Evolutionary conservation across 2,797 vertebrate genomes (phyloP), one percentile per base, ranked within the genome.

Genomic region (Triplophysa bombifrons): DNA sequence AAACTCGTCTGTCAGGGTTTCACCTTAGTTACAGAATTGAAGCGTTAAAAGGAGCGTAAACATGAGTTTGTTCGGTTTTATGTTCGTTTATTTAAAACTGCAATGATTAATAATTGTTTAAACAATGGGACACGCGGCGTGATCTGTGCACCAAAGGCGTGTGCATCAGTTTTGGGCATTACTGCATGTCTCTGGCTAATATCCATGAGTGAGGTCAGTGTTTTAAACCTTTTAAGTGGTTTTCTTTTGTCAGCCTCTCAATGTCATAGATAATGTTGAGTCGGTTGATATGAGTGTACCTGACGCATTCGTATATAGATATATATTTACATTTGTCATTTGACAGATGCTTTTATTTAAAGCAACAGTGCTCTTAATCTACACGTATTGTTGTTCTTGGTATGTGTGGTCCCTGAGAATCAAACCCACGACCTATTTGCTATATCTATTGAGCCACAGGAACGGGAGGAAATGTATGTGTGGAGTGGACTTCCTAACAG

Each of bases 1-100:
- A 66, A 84, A 84, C 80, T 74, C 48, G 83, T 84, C 76, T 74
- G 60, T 79, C 83, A 76, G 83, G 65, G 58, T 79, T 74, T 51
- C 46, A 19, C 55, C 63, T 51, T 7, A 7, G 34, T 38, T 38
- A 53, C 51, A 66, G 48, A 58, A 30, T 74, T 44, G 27, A 61
- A 63, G 30, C 14, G 12, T 16, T 65, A 20, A 30, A 12, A 10
- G 8, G 44, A 25, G 30, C 12, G 3, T 63, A 19, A n/a, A 58
- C 60, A 12, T n/a, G 4, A 58, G 9, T 12, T 61, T 69, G 17
- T 71, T 78, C 6, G 20, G n/a, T 41, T 61, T 38, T 51, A 25
- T 63, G 10, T 14, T 16, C 3, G 16, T 64, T 71, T 41, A 2
- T 19, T 44, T 44, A 53, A 5, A n/a, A 4, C 46, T 14, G 22